Evolutionary conservation across 2,113 vertebrate species (phyloP), one percentile per base, ranked within the genome.

Genomic region (Stigmatopora nigra): DNA sequence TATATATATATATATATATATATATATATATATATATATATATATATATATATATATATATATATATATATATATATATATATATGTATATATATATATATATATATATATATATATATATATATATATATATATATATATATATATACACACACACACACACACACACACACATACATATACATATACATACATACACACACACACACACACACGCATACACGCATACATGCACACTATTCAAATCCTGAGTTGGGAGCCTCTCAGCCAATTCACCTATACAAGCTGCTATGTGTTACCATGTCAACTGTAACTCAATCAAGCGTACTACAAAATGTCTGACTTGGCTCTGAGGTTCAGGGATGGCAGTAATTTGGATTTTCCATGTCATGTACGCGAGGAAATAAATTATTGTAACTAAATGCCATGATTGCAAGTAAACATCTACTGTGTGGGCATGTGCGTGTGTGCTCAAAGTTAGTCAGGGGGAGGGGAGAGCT

Each of bases 341-440:
- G n/a, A 64, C 59, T 76, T 55, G n/a, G 63, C 76, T 71, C 71
- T 61, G 48, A 79, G 65, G 20, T 67, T 48, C 38, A 44, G 66
- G 55, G 64, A 80, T 75, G 70, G 52, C 69, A 71, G 60, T 82
- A 68, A 83, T 86, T 82, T 80, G 61, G 66, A 69, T 78, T 87
- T 82, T 86, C 72, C 79, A 83, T 81, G 80, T 79, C 77, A 78
- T 74, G 75, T 81, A 64, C 78, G 74, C 49, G 58, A 83, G 78
- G 72, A 87, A 80, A 82, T 84, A 73, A 75, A 81, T 82, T 69
- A 79, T 76, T 80, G 84, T 82, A 86, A 86, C 84, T 79, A 80
- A 83, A 87, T 85, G 78, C 83, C 77, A 83, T 87, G 84, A 86
- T 87, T 86, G 80, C 77, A 82, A 80, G 75, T 82, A 86, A 89